Conservation (phyloP, 1,140 invertebrate genomes). For the Maniola jurtina region DNA sequence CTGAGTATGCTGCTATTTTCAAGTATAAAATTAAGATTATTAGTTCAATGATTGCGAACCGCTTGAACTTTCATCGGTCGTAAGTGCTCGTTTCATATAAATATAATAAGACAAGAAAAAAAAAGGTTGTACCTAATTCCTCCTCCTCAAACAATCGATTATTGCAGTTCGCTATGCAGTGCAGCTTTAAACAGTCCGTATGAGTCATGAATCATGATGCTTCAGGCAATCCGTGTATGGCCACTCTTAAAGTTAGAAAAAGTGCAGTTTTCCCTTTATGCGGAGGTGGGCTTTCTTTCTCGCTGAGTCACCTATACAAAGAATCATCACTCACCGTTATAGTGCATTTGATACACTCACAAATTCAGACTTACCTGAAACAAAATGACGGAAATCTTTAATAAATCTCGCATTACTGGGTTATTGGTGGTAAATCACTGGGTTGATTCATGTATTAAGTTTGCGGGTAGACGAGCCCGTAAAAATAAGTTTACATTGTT, state of each 20-base stretch:
- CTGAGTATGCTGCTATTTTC: no score
- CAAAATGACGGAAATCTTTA: conserved; percentile 44
- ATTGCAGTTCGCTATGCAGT: neutral
- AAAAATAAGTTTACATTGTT: conserved; percentile 38
- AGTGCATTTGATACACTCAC: conserved; percentile 24
- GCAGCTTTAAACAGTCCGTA: neutral
- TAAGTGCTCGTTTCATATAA: no score
- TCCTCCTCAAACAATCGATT: no score
- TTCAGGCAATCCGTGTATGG: neutral
- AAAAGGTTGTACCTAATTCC: no score
- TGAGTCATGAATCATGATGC: no score
- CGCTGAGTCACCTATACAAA: conserved; percentile 18
- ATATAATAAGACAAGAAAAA: no score
- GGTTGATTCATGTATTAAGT: conserved; percentile 50
- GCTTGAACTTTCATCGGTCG: no score
- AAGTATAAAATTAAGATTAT: no score
- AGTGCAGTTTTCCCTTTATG: conserved; percentile 4
- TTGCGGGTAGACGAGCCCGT: conserved; percentile 39
- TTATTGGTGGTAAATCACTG: no score
- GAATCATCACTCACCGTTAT: conserved; percentile 26
- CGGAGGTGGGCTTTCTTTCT: neutral
- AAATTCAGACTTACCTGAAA: conserved; percentile 41
- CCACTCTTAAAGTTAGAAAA: neutral
- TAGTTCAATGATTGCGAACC: no score
- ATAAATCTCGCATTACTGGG: conserved; percentile 47